Evolutionary conservation across 2,113 vertebrate species (phyloP).

Genomic region (Catagonus wagneri): DNA sequence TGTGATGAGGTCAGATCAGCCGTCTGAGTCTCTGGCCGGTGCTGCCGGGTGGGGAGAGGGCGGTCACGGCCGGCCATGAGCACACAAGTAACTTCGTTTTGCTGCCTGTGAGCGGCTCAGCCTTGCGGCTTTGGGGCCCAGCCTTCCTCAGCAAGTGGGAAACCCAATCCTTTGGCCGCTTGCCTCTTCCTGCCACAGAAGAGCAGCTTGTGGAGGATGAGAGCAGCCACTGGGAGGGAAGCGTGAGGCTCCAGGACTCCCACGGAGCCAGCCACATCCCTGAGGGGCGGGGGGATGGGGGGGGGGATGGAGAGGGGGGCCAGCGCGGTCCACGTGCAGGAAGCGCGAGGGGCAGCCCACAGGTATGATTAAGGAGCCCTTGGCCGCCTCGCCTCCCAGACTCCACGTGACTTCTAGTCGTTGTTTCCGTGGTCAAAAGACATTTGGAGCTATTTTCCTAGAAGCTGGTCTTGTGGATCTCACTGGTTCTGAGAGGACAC

Average conservation of each 20-base stretch:
- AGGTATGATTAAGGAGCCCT: constrained; percentile 81
- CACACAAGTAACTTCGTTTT: background rate
- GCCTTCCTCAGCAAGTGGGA: constrained; percentile 52
- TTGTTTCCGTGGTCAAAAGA: background rate
- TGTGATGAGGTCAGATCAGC: background rate
- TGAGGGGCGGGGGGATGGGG: constrained; percentile 5
- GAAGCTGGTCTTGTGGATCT: background rate
- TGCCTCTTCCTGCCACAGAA: constrained; percentile 84
- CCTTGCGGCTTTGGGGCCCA: constrained; percentile 57
- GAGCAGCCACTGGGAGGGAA: constrained; percentile 86
- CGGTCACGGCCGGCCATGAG: background rate
- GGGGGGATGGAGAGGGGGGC: constrained; percentile 72
- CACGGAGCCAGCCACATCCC: constrained; percentile 73
- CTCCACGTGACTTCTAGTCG: background rate
- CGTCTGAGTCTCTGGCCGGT: background rate
- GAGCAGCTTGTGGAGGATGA: constrained; percentile 92
- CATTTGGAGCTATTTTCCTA: background rate
- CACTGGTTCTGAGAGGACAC: background rate
- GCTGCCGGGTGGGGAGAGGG: background rate
- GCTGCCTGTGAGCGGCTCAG: background rate
- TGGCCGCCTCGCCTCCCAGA: background rate
- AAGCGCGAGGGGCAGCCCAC: constrained; percentile 70
- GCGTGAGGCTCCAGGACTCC: constrained; percentile 80
- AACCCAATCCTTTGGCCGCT: constrained; percentile 64
- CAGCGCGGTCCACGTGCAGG: constrained; percentile 71